phyloP scores from a whole-genome alignment of 2,888 invertebrate species.

The Ditula angustiorana region DNA sequence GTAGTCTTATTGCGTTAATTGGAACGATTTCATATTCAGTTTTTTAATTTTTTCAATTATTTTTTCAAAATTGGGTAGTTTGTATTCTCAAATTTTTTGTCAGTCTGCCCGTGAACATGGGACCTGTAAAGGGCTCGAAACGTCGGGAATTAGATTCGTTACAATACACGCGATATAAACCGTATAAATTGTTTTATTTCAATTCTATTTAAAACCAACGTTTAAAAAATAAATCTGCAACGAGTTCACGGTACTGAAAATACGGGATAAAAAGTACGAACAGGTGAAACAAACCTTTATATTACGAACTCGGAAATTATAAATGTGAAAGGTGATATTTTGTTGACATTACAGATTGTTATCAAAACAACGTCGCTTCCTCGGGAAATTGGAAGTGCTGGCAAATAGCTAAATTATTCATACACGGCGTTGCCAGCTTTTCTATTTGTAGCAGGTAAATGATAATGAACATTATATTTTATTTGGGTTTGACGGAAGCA shows the following conservation, averaged over 20 bases:
- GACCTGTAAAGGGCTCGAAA: no score
- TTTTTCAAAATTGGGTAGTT: no score
- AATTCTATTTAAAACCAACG: no score
- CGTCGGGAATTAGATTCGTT: no score
- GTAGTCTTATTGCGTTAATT: no score
- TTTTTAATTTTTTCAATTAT: no score
- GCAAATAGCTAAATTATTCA: slow-evolving; percentile 66
- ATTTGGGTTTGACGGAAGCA: not conserved
- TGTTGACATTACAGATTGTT: slow-evolving; percentile 40
- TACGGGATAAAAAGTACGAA: not conserved
- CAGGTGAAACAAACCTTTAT: slow-evolving; percentile 4
- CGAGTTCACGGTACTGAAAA: not conserved
- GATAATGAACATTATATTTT: slow-evolving; percentile 22
- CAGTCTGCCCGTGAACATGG: no score
- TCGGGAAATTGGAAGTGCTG: slow-evolving; percentile 64
- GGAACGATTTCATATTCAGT: no score
- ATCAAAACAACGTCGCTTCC: slow-evolving; percentile 19
- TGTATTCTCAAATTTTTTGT: no score
- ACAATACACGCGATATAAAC: no score
- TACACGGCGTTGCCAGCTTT: slow-evolving; percentile 46
- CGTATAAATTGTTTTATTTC: no score
- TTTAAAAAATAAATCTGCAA: no score
- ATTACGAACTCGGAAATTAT: slow-evolving; percentile 30
- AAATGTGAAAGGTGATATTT: slow-evolving; percentile 36
- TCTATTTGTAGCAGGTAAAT: not conserved